Evolutionary conservation across 2,797 vertebrate genomes (phyloP), one percentile per base, ranked within the genome.

Genomic region (Alcedo atthis): DNA sequence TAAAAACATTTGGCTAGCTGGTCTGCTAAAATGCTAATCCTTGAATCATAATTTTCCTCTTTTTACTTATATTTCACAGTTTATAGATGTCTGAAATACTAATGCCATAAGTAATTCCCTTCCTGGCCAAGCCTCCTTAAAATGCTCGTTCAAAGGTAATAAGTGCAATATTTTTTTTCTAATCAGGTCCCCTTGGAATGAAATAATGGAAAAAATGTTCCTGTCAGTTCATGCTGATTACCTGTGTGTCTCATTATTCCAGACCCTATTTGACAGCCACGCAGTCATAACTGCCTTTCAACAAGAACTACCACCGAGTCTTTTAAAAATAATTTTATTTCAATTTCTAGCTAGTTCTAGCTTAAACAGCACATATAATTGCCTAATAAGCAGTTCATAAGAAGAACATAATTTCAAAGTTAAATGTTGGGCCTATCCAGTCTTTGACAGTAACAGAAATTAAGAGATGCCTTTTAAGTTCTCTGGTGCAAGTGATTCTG

Each of bases 251-350:
- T 92, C 93, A 93, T 97, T 97, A 94, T 78, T 96, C 57, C 57
- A 95, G 97, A 95, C 53, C 87, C 70, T 87, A 76, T 71, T 69
- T 96, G 94, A 93, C 87, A 97, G 91, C 74, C 5, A 1, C 86
- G 89, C 82, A 95, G 95, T 70, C 88, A 89, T 88, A 94, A 94
- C 82, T 90, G 83, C 77, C 94, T 95, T 95, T 96, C 92, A 94
- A 81, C 82, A 77, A 87, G 76, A 96, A 81, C 91, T 81, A 93
- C 92, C 95, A 95, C 89, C 5, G 85, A 93, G 90, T 70, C 88
- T 93, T 92, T 96, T 92, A 89, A 94, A 95, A 96, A 95, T 95
- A 81, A 96, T 95, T 97, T 95, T 66, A 95, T 88, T 95, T 96
- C 94, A 74, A 70, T 94, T 97, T 86, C 94, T 70, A 82, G 87